Base-by-base conservation (phyloP, 2,113 vertebrate genomes). In the Spermophilus dauricus region DNA sequence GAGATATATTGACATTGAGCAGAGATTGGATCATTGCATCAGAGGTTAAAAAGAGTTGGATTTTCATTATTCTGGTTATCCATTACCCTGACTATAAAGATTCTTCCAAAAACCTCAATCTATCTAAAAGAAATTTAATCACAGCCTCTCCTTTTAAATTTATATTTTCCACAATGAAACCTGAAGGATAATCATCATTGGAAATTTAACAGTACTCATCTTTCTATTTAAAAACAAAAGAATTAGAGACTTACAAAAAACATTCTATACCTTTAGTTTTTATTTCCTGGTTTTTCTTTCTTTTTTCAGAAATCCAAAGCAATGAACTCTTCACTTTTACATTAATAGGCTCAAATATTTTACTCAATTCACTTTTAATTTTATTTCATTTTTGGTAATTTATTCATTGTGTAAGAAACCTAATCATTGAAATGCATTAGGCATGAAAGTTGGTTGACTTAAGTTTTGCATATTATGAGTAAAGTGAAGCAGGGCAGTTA, bases 41-140 rank as follows among this genome's bases (percentile, higher is more conserved):
- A 58, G 5, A 96, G 65, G 84, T 34, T 96, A 89, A 91, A 89
- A 30, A 83, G 34, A 61, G 53, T 95, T 98, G 92, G 86, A 95
- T 95, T 97, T 96, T 6, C 83, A 70, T 94, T 48, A 87, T 95
- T 80, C 76, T 97, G 96, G 93, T 65, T 91, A 48, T 65, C 56
- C 2, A 30, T 26, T 61, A 56, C 82, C n/a, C 93, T 98, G 67
- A 98, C 34, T 97, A 94, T 88, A 90, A n/a, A 97, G 88, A 81
- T 51, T 96, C 91, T 95, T 1, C 0, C n/a, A 86, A 96, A 91
- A 96, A 42, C 42, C 65, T 98, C 77, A 94, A 91, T 97, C 70
- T 73, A 8, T 87, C 77, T 96, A 78, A 91, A 98, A 97, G 81
- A 97, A 96, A 98, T 95, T 96, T 56, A 56, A 70, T 84, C 39